Evolutionary conservation across 1,140 invertebrate species (phyloP).

Genomic region (Stegodyphus dumicola): DNA sequence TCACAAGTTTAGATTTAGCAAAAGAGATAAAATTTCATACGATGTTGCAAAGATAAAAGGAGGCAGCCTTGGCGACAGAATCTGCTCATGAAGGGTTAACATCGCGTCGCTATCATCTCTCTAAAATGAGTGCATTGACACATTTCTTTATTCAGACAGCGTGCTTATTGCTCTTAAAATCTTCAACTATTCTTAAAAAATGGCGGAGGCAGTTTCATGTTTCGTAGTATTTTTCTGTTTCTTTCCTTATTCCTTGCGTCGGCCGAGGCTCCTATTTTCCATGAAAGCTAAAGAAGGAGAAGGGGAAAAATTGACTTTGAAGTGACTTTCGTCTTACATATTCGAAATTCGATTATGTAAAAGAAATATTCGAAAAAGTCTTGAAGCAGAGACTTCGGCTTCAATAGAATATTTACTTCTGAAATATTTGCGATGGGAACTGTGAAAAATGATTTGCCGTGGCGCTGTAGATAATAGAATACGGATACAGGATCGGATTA

Average conservation of each 20-base stretch:
- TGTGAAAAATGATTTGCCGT: slow-evolving; percentile 36
- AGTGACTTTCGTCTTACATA: slow-evolving; percentile 33
- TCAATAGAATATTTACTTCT: slow-evolving; percentile 37
- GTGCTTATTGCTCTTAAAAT: background rate
- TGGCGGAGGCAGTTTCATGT: background rate
- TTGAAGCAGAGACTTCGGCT: slow-evolving; percentile 28
- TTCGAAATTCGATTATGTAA: slow-evolving; percentile 44
- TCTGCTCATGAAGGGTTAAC: too few relatives aligned
- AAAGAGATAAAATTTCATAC: too few relatives aligned
- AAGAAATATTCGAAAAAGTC: slow-evolving; percentile 18
- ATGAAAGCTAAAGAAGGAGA: background rate
- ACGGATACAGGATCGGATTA: slow-evolving; percentile 35
- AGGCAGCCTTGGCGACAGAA: too few relatives aligned
- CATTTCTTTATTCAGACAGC: background rate
- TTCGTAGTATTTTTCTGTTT: too few relatives aligned
- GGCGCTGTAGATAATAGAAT: slow-evolving; percentile 15
- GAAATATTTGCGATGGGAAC: slow-evolving; percentile 37
- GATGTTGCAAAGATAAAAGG: too few relatives aligned
- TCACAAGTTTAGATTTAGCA: too few relatives aligned
- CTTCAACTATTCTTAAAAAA: background rate
- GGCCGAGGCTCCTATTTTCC: background rate
- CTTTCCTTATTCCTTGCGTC: background rate
- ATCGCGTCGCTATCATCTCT: background rate
- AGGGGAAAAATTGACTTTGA: slow-evolving; percentile 12
- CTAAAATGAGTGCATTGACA: background rate